Base-by-base conservation (phyloP, 1,140 invertebrate species). In the Heliconius nattereri region DNA sequence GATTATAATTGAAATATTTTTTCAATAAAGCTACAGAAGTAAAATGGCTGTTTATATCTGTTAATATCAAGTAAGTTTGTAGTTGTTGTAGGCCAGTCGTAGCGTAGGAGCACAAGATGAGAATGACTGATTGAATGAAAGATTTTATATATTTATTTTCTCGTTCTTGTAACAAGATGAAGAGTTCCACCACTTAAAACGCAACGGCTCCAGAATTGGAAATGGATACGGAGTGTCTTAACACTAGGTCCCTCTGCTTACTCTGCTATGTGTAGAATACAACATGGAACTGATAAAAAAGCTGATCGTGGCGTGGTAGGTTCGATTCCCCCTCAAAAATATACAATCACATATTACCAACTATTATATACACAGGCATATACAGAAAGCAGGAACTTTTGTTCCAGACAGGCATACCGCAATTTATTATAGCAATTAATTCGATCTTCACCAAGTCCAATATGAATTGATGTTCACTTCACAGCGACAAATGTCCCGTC, bases 391-490 rank as follows among this genome's bases (percentile, higher is more conserved):
- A 66, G 6, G 60, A 29, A 66, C 60, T 66, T 66, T 66, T 66
- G 60, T 16, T 66, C 60, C 11, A 29, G 60, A 66, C 60, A 66
- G 60, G 23, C 60, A 66, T 66, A 66, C 60, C 60, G 11, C 23
- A 66, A 66, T 66, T 66, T 66, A 66, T 66, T 66, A 66, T 29
- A 16, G 60, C 60, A 26, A 76, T 76, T 76, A 66, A 76, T 76
- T 66, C 74, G 57, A 66, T 76, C 60, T 76, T 66, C 54, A 76
- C 74, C 74, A 32, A 66, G 35, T 76, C 60, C 60, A 29, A 66
- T 76, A 76, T 76, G 74, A 76, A 76, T 76, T 60, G 74, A 60
- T 40, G 74, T 76, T 66, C 57, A 76, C 26, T 70, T 66, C 60
- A 66, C n/a, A 29, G 35, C 74, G 32, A 29, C 37, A 66, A 66